Evolutionary conservation across 2,113 vertebrate species (phyloP).

Genomic region (Tapirus terrestris): DNA sequence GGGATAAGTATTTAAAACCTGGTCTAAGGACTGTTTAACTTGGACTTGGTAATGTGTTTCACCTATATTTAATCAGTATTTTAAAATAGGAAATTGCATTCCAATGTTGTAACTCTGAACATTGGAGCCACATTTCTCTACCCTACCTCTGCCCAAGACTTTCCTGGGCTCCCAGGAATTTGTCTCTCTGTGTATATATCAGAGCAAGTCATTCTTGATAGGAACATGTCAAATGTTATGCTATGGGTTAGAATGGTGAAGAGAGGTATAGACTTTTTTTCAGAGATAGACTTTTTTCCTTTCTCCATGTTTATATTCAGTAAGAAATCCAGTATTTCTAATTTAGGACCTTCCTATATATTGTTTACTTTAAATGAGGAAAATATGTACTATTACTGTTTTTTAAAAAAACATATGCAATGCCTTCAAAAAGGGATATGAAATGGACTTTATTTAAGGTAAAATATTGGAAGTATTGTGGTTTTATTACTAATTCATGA

Average conservation of each 20-base stretch:
- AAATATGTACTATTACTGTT: constrained; percentile 2
- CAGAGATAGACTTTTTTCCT: neutral
- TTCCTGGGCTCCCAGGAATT: neutral
- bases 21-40: neutral
- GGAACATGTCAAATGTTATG: neutral
- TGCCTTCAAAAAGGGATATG: neutral
- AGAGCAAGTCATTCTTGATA: constrained; percentile 36
- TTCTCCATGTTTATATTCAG: constrained; percentile 22
- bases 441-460: neutral
- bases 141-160: neutral
- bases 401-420: neutral
- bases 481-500: constrained; percentile 40
- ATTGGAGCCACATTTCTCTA: constrained; percentile 3
- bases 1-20: neutral
- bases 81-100: constrained; percentile 50
- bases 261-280: neutral
- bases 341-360: neutral
- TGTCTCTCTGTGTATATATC: neutral
- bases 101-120: neutral
- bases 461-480: constrained; percentile 11
- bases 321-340: constrained; percentile 1
- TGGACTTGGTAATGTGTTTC: neutral
- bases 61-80: constrained; percentile 7
- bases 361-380: constrained; percentile 28
- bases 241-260: neutral